A percentile compares a stretch with the other conserved stretches of the same genome.
Evolutionary conservation across 1,140 invertebrate species (phyloP).

Genomic region (Camponotus vicinus): DNA sequence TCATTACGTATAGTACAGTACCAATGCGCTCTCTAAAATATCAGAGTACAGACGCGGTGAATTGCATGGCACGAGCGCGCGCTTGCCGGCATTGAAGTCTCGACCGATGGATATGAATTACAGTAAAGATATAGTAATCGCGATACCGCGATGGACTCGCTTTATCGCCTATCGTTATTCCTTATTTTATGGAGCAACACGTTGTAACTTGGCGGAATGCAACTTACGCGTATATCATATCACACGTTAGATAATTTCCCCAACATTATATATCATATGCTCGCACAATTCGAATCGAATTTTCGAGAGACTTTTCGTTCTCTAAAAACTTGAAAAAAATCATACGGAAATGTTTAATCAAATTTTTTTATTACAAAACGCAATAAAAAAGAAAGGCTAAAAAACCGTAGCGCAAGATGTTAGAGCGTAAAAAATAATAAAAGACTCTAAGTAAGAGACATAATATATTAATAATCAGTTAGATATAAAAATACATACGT

Average conservation of each 20-base stretch:
- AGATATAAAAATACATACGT: no score
- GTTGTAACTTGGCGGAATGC: not conserved
- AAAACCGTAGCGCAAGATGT: no score
- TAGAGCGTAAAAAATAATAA: no score
- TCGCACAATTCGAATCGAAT: not conserved
- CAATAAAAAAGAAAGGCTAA: no score
- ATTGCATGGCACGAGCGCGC: constrained; percentile 52
- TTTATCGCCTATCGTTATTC: constrained; percentile 31
- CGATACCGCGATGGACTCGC: constrained; percentile 34
- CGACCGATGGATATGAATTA: constrained; percentile 59
- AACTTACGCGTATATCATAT: constrained; percentile 4
- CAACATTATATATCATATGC: not conserved
- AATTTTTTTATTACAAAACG: not conserved
- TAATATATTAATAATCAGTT: no score
- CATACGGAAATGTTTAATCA: not conserved
- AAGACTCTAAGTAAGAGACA: no score
- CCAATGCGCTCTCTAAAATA: constrained; percentile 36
- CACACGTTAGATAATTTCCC: not conserved
- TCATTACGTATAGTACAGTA: constrained; percentile 27
- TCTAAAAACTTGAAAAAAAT: not conserved
- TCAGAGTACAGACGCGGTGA: constrained; percentile 38
- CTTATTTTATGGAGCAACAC: constrained; percentile 41
- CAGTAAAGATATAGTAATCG: constrained; percentile 56
- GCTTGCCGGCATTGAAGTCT: constrained; percentile 65
- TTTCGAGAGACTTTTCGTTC: not conserved